A percentile compares a stretch with the other conserved stretches of the same genome.
Conservation (phyloP, 2,888 invertebrate species). For the Junonia oenone region DNA sequence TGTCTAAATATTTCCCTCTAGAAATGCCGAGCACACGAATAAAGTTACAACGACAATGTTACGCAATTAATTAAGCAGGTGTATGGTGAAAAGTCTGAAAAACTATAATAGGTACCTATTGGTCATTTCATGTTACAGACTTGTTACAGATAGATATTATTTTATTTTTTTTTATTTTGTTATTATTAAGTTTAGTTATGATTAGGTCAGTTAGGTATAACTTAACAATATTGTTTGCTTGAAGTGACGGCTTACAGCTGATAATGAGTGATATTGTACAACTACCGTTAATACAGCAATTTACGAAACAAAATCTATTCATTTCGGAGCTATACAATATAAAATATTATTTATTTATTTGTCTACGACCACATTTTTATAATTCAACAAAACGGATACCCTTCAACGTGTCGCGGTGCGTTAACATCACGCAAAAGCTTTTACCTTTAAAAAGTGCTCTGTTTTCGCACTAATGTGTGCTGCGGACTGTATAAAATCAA, state of each 20-base stretch:
- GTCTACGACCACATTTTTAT: too few species aligned
- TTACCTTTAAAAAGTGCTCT: neutral
- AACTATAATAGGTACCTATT: too few species aligned
- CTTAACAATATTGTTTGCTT: neutral
- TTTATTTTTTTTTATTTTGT: too few species aligned
- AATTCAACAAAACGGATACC: neutral
- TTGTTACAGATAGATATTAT: too few species aligned
- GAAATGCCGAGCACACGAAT: neutral
- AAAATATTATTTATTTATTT: too few species aligned
- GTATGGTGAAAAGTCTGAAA: too few species aligned
- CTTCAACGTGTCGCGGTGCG: neutral
- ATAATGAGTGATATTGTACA: neutral
- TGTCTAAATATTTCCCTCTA: neutral
- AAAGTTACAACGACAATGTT: neutral
- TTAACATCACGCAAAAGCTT: neutral
- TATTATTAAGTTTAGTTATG: too few species aligned
- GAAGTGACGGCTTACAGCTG: neutral
- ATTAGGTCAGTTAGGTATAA: too few species aligned
- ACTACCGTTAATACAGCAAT: too few species aligned
- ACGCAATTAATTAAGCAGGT: neutral
- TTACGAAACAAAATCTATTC: too few species aligned
- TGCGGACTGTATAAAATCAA: neutral
- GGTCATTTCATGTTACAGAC: too few species aligned
- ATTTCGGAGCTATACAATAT: too few species aligned
- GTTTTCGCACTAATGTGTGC: neutral